A percentile compares a stretch with the other conserved stretches of the same genome.
Evolutionary conservation across 1,140 invertebrate genomes (phyloP).

Genomic region (Gryon sp.): DNA sequence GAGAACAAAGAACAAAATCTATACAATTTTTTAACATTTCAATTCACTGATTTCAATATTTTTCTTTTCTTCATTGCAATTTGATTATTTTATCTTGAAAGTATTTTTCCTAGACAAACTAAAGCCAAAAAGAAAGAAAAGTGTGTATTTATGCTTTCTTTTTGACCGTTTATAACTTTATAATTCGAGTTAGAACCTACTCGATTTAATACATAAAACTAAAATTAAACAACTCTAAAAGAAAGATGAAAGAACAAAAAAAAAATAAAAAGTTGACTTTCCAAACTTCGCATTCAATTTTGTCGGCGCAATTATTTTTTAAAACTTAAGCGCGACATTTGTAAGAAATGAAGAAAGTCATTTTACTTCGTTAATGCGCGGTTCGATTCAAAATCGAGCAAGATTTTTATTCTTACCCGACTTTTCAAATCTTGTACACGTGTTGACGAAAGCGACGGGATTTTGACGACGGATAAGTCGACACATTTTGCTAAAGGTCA

Average conservation of each 20-base stretch:
- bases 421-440: slow-evolving; percentile 52
- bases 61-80: too few species aligned
- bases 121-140: too few species aligned
- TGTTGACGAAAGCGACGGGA: slow-evolving; percentile 29
- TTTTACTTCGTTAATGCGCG: slow-evolving; percentile 46
- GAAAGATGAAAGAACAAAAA: slow-evolving; percentile 1
- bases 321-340: slow-evolving; percentile 35
- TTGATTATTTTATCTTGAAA: too few species aligned
- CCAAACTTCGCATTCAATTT: slow-evolving; percentile 28
- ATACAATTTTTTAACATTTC: too few species aligned
- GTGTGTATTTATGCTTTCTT: too few species aligned
- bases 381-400: slow-evolving; percentile 60
- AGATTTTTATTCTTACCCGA: slow-evolving; percentile 47
- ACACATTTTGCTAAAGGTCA: too few species aligned
- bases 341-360: slow-evolving; percentile 50
- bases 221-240: slow-evolving; percentile 2
- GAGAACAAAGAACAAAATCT: too few species aligned
- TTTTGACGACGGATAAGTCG: slow-evolving; percentile 22
- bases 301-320: slow-evolving; percentile 57
- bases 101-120: too few species aligned
- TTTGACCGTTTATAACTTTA: too few species aligned
- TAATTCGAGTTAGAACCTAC: not conserved
- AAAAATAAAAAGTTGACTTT: slow-evolving; percentile 36
- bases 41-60: too few species aligned
- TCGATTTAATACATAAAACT: slow-evolving; percentile 10